Percentiles rank a stretch among this genome's conserved stretches.
phyloP scores from a whole-genome alignment of 2,797 vertebrate species.

The Lepidocolaptes lacrymiger region DNA sequence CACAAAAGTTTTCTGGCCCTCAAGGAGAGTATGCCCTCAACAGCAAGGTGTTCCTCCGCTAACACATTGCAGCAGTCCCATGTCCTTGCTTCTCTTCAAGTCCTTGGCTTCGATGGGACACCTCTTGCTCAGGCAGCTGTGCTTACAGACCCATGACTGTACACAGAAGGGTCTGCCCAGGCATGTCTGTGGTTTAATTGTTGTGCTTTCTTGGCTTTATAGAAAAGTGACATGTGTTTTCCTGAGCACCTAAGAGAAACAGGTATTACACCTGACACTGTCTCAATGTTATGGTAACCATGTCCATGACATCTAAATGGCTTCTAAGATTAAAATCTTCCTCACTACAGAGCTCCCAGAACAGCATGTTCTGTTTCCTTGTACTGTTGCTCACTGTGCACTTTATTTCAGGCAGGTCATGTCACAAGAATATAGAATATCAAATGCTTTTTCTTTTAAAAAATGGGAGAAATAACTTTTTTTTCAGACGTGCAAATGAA shows the following conservation, averaged over 20 bases:
- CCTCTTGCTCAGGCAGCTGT: fast-evolving
- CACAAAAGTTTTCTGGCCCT: not conserved
- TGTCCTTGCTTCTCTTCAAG: not conserved
- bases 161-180: not conserved
- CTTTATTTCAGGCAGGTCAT: not conserved
- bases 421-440: not conserved
- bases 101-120: not conserved
- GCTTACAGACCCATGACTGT: not conserved
- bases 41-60: not conserved
- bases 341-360: not conserved
- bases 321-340: constrained; percentile 23
- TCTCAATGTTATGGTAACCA: not conserved
- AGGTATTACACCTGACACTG: not conserved
- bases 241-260: not conserved
- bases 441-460: not conserved
- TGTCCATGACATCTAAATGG: not conserved
- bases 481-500: not conserved
- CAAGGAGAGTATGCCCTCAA: not conserved
- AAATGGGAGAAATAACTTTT: not conserved
- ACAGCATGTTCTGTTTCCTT: not conserved
- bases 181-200: not conserved
- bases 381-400: not conserved
- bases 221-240: not conserved
- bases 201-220: not conserved
- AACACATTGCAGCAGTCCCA: fast-evolving